phyloP scores from a whole-genome alignment of 2,888 invertebrate species.

The Odontocolon sp. region DNA sequence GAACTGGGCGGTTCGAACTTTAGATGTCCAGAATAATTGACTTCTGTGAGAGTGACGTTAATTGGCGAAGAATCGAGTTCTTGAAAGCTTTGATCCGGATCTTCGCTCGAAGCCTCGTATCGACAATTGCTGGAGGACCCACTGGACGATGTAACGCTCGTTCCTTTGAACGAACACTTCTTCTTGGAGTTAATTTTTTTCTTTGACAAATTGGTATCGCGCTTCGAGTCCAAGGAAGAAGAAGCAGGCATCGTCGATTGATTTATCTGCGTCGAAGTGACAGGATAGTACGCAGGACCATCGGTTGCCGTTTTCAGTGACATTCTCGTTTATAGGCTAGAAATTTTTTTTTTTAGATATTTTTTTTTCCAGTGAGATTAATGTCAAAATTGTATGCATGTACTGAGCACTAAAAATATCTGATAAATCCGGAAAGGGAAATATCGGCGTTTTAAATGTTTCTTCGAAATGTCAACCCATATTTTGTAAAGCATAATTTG shows the following conservation, averaged over 20 bases:
- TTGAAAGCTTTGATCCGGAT: constrained; percentile 40
- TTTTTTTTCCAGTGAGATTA: neutral
- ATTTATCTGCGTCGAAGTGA: neutral
- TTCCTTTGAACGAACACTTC: constrained; percentile 20
- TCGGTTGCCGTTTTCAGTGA: constrained; percentile 61
- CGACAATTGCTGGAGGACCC: constrained; percentile 55
- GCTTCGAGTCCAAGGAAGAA: constrained; percentile 9
- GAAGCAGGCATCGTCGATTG: constrained; percentile 20
- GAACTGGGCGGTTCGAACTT: no score
- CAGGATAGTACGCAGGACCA: constrained; percentile 30
- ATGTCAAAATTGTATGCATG: neutral
- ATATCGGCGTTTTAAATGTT: neutral
- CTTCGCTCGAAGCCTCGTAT: constrained; percentile 72
- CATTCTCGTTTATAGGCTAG: constrained; percentile 59
- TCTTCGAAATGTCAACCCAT: neutral
- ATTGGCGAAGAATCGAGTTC: constrained; percentile 10
- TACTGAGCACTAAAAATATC: neutral
- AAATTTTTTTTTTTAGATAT: constrained; percentile 4
- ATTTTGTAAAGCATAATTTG: constrained; percentile 47
- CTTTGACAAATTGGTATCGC: constrained; percentile 17
- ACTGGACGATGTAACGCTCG: constrained; percentile 43
- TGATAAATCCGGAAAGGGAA: neutral
- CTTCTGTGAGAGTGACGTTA: neutral
- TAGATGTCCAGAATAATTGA: neutral
- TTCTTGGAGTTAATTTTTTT: constrained; percentile 14